phyloP scores from a whole-genome alignment of 2,113 vertebrate genomes.

The Cariama cristata region DNA sequence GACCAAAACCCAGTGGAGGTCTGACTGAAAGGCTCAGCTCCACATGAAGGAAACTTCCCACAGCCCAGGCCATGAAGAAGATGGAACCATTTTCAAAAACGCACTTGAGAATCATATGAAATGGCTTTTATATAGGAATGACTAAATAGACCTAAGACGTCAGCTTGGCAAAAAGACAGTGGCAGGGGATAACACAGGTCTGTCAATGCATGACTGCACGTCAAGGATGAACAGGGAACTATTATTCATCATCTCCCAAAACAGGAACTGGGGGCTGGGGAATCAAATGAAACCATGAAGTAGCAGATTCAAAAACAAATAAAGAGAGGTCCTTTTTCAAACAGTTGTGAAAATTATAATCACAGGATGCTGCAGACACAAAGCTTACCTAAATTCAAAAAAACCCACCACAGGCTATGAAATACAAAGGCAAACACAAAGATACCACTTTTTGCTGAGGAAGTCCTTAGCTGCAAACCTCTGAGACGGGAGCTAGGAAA shows the following conservation, averaged over 20 bases:
- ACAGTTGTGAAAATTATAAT: background rate
- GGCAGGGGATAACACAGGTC: background rate
- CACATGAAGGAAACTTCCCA: background rate
- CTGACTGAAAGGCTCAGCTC: background rate
- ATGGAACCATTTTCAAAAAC: background rate
- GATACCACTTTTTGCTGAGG: background rate
- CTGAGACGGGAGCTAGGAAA: background rate
- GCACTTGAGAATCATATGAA: background rate
- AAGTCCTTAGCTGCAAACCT: background rate
- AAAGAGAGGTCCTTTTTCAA: background rate
- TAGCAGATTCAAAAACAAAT: background rate
- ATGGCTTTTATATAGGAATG: background rate
- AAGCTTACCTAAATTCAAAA: background rate
- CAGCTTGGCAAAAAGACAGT: background rate
- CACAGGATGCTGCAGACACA: background rate
- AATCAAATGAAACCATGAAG: background rate
- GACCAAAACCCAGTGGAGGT: background rate
- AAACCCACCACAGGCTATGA: background rate
- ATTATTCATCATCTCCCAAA: background rate
- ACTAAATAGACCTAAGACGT: background rate
- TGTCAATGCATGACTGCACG: background rate
- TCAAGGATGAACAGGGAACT: background rate
- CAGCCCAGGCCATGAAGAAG: background rate
- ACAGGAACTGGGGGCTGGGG: background rate
- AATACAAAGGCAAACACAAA: background rate